These are phyloP conservation scores for Hoplias malabaricus DNA, from an alignment of 2,113 vertebrate species.

Conservation along the genomic window DNA sequence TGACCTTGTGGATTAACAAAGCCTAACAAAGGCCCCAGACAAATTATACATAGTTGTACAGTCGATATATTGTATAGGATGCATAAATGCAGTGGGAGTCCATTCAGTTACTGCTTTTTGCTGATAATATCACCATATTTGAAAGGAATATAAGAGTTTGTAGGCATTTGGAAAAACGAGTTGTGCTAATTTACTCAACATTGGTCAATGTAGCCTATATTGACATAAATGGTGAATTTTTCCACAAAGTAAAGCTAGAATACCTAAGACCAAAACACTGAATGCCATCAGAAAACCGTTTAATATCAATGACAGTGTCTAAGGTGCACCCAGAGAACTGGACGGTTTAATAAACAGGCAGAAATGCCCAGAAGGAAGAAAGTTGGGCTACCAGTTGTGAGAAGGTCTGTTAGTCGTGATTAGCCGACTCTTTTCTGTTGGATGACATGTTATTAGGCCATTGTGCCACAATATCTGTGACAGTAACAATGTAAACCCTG, in stretches of 20 bases:
- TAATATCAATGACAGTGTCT: neutral
- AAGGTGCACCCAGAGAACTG: neutral
- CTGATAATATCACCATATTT: no score
- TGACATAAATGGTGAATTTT: no score
- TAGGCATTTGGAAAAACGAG: neutral
- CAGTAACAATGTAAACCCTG: neutral
- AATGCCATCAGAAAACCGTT: neutral
- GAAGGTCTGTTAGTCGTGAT: no score
- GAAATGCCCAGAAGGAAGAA: neutral
- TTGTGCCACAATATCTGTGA: no score
- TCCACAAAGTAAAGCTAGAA: neutral
- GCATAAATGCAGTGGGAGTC: no score
- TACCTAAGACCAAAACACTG: neutral
- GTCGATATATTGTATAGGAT: neutral
- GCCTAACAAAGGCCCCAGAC: neutral
- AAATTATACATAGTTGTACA: neutral
- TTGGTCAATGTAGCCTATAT: no score
- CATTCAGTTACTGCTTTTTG: no score
- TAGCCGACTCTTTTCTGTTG: neutral
- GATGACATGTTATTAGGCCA: no score
- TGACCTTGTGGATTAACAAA: neutral
- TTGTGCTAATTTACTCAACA: no score
- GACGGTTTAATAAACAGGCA: neutral
- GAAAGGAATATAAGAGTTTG: no score
- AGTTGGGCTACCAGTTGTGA: neutral